Percentiles rank a stretch among this genome's conserved stretches.
Conservation (phyloP, 2,797 vertebrate species). For the Labroides dimidiatus region DNA sequence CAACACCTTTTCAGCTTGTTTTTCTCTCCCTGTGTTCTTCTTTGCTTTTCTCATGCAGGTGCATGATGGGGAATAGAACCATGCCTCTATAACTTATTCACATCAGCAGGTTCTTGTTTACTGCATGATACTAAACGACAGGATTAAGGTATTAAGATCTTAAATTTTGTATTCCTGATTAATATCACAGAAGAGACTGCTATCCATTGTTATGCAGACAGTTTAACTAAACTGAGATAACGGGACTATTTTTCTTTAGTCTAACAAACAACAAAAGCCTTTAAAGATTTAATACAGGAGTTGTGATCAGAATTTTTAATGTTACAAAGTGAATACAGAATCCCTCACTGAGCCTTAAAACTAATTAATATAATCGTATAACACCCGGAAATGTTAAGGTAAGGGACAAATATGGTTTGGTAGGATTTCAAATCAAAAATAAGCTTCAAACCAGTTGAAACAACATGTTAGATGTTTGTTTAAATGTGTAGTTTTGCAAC, state of each 20-base stretch:
- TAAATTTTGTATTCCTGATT: constrained; percentile 3
- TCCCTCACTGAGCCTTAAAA: not conserved
- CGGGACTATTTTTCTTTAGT: not conserved
- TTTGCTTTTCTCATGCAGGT: constrained; percentile 17
- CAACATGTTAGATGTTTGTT: no score
- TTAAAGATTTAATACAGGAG: not conserved
- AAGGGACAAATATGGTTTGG: no score
- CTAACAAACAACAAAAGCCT: not conserved
- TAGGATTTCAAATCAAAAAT: no score
- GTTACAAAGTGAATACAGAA: not conserved
- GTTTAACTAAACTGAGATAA: not conserved
- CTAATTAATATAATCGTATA: no score
- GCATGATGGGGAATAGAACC: constrained; percentile 3
- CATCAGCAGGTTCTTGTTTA: not conserved
- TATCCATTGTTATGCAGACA: not conserved
- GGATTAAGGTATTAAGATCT: not conserved
- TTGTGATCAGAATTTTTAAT: not conserved
- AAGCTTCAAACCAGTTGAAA: no score
- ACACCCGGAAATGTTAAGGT: no score
- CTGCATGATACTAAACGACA: not conserved
- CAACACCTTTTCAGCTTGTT: constrained; percentile 48
- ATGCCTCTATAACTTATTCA: not conserved
- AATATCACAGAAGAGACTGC: not conserved
- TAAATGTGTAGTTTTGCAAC: no score
- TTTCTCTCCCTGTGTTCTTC: constrained; percentile 3